A percentile compares a stretch with the other conserved stretches of the same genome.
These are phyloP conservation scores for Himantopus leucocephalus DNA, from an alignment of 2,113 vertebrate genomes.

Conservation along the genomic window DNA sequence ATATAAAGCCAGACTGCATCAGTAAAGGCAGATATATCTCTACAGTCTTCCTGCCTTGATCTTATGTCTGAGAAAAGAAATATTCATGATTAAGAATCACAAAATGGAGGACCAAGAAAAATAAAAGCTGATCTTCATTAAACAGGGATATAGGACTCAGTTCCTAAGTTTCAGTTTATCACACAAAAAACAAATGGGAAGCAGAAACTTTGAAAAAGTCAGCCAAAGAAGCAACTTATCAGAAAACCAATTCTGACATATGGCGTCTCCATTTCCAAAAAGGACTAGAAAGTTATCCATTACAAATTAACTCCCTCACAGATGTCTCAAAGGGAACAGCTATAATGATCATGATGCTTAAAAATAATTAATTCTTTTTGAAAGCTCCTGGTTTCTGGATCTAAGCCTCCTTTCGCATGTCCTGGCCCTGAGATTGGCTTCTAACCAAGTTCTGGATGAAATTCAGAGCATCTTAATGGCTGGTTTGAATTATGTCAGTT, in stretches of 20 bases:
- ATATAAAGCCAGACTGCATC: background rate
- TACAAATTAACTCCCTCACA: slow-evolving; percentile 28
- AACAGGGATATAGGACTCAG: background rate
- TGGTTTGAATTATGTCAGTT: background rate
- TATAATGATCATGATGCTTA: slow-evolving; percentile 1
- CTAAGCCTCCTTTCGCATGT: background rate
- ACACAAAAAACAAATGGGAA: background rate
- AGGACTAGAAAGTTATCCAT: background rate
- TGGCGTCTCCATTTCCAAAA: background rate
- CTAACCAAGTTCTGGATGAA: background rate
- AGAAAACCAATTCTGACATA: slow-evolving; percentile 12
- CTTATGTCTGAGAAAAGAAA: background rate
- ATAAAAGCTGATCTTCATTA: background rate
- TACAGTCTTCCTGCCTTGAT: background rate
- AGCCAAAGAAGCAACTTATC: background rate
- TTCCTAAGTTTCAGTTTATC: background rate
- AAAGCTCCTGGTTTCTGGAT: background rate
- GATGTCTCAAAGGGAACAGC: background rate
- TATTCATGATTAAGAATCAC: background rate
- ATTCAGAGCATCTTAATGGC: background rate
- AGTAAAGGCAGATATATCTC: background rate
- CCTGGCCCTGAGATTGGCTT: background rate
- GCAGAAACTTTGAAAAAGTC: slow-evolving; percentile 1
- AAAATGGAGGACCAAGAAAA: background rate
- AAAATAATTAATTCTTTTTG: background rate